These are phyloP conservation scores for Catajapyx aquilonaris DNA, from an alignment of 1,140 invertebrate genomes.

Conservation along the genomic window DNA sequence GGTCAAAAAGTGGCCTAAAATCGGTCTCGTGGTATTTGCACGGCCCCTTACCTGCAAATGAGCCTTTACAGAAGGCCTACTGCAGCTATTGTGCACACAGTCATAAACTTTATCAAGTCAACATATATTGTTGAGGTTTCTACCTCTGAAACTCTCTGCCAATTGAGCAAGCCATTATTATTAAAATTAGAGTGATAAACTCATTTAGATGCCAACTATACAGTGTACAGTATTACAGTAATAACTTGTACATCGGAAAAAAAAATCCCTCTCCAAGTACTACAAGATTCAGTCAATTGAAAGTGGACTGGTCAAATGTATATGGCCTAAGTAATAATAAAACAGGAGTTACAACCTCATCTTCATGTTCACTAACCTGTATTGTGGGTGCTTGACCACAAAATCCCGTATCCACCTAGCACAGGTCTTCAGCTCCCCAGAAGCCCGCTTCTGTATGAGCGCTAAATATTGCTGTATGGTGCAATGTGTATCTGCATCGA, in stretches of 20 bases:
- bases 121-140: no score
- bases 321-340: neutral
- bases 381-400: slow-evolving; percentile 31
- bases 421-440: slow-evolving; percentile 25
- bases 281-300: neutral
- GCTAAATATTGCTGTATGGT: slow-evolving; percentile 92
- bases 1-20: no score
- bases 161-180: no score
- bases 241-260: neutral
- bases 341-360: neutral
- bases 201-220: neutral
- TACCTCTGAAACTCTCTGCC: no score
- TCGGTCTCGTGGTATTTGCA: no score
- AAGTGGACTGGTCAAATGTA: neutral
- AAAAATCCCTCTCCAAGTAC: neutral
- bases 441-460: slow-evolving; percentile 57
- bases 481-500: slow-evolving; percentile 90
- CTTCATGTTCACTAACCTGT: slow-evolving; percentile 20
- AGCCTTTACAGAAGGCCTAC: no score
- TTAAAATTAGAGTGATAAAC: neutral
- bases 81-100: no score
- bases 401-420: slow-evolving; percentile 37
- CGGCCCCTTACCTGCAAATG: no score
- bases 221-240: slow-evolving; percentile 1
- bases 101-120: no score